Evolutionary conservation across 2,113 vertebrate species (phyloP).

Genomic region (Nymphicus hollandicus): DNA sequence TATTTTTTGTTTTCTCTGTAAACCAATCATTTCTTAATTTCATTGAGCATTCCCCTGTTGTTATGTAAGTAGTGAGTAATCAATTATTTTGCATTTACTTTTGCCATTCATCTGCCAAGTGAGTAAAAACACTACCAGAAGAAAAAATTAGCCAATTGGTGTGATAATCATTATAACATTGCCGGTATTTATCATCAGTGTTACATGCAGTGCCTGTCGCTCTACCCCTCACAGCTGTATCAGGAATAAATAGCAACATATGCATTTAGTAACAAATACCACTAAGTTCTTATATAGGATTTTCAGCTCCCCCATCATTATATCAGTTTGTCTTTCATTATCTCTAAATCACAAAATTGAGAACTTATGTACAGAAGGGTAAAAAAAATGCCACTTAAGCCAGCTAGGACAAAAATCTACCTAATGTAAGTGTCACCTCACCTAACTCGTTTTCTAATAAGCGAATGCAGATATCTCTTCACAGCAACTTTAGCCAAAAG

Average conservation of each 20-base stretch:
- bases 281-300: neutral
- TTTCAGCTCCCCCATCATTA: neutral
- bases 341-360: neutral
- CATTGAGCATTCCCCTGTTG: neutral
- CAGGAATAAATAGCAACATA: neutral
- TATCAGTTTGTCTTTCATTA: neutral
- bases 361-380: neutral
- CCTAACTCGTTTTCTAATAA: constrained; percentile 93
- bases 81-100: neutral
- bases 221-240: neutral
- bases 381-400: constrained; percentile 10
- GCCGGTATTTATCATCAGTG: neutral
- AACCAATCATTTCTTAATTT: neutral
- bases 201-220: neutral
- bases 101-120: neutral
- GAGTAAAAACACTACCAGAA: neutral
- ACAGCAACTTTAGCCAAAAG: constrained; percentile 91
- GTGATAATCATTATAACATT: neutral
- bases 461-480: constrained; percentile 90
- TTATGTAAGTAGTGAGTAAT: neutral
- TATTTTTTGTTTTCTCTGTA: neutral
- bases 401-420: neutral
- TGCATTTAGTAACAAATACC: neutral
- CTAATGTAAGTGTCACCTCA: constrained; percentile 67
- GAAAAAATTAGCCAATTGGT: neutral